These are phyloP conservation scores for Phoebastria nigripes DNA, from an alignment of 2,797 vertebrate genomes.

Conservation along the genomic window DNA sequence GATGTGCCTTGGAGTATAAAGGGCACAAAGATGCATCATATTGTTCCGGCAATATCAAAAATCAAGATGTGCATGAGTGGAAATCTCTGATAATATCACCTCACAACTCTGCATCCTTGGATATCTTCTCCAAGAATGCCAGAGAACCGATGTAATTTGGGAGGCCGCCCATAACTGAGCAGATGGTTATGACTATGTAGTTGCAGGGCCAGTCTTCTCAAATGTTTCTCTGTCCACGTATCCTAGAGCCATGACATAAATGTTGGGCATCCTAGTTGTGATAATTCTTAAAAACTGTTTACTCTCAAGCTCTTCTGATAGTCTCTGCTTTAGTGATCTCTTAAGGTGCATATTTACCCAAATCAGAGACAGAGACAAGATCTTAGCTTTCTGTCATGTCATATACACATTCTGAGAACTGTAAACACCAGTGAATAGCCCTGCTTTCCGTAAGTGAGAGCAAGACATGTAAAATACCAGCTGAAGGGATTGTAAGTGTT, in stretches of 20 bases:
- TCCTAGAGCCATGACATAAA: background rate
- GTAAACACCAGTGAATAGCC: background rate
- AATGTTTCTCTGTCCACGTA: background rate
- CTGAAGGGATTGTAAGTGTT: background rate
- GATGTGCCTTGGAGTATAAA: background rate
- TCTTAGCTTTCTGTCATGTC: background rate
- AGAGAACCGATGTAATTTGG: background rate
- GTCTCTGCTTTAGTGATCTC: background rate
- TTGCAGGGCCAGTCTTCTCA: background rate
- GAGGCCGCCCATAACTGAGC: background rate
- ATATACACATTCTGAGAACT: background rate
- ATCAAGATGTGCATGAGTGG: background rate
- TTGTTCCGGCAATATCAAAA: background rate
- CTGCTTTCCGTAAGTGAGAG: background rate
- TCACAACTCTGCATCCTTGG: background rate
- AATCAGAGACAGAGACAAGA: background rate
- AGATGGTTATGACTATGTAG: background rate
- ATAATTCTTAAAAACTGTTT: background rate
- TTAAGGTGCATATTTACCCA: background rate
- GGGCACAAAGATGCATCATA: background rate
- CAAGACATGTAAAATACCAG: background rate
- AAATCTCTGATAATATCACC: background rate
- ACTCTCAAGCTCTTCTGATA: background rate
- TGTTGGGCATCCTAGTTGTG: fast-evolving
- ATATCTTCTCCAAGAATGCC: background rate